These are phyloP conservation scores for Apolygus lucorum DNA, from an alignment of 1,140 invertebrate species.

Conservation along the genomic window DNA sequence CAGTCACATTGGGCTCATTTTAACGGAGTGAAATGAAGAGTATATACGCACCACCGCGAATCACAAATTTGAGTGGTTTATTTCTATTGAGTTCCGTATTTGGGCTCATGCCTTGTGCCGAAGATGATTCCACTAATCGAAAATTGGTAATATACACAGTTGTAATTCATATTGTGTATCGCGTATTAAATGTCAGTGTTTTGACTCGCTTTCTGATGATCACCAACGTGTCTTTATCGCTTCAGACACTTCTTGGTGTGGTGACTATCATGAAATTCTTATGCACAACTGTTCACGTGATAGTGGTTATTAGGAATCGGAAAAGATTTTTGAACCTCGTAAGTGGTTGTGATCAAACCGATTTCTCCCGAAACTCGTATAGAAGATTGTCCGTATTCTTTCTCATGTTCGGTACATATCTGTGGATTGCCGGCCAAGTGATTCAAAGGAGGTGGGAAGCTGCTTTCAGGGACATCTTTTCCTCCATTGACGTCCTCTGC, in stretches of 20 bases:
- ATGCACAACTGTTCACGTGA: not conserved
- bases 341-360: not conserved
- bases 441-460: not conserved
- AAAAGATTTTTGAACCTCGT: not conserved
- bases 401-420: not conserved
- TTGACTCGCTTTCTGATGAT: not conserved
- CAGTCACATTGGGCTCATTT: too few species aligned
- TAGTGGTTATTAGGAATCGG: not conserved
- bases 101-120: constrained; percentile 5
- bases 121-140: not conserved
- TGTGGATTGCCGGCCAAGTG: not conserved
- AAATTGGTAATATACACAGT: not conserved
- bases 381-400: not conserved
- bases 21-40: too few species aligned
- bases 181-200: not conserved
- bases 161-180: not conserved
- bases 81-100: not conserved
- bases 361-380: not conserved
- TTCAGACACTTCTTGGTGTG: not conserved
- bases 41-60: too few species aligned
- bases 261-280: not conserved
- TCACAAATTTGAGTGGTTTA: not conserved
- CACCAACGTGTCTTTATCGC: not conserved
- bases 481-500: not conserved
- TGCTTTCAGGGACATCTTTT: not conserved